Evolutionary conservation across 2,113 vertebrate species (phyloP).

Genomic region (Butastur rufipennis): DNA sequence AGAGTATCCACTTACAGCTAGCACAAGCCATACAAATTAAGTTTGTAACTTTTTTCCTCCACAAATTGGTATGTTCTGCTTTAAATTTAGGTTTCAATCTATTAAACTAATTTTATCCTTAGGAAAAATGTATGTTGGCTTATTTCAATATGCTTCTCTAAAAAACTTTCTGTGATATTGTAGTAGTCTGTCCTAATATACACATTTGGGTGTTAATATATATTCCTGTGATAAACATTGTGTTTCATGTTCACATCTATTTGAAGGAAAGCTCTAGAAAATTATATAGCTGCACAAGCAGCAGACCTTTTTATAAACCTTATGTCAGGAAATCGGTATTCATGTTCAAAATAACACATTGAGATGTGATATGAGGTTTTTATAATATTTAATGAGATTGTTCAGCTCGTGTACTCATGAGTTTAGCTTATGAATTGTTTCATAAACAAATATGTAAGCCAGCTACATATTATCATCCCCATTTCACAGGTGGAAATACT

Average conservation of each 20-base stretch:
- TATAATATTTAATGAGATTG: not conserved
- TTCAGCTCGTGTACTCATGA: not conserved
- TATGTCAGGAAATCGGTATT: not conserved
- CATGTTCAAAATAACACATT: not conserved
- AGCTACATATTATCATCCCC: not conserved
- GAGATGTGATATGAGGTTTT: not conserved
- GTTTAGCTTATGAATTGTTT: not conserved
- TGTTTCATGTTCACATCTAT: not conserved
- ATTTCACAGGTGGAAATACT: slow-evolving; percentile 4
- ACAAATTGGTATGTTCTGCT: not conserved
- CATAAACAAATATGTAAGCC: not conserved
- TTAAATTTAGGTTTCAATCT: not conserved
- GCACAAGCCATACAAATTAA: not conserved
- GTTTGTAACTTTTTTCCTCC: not conserved
- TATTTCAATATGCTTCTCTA: not conserved
- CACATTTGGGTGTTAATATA: not conserved
- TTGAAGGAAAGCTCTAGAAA: not conserved
- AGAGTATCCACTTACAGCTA: not conserved
- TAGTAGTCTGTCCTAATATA: not conserved
- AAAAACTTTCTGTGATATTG: not conserved
- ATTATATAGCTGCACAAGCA: not conserved
- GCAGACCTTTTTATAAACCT: not conserved
- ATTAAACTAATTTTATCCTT: not conserved
- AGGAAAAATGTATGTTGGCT: not conserved
- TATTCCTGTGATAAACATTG: not conserved